Percentiles rank a stretch among this genome's conserved stretches.
These are phyloP conservation scores for Ptyas mucosa DNA, from an alignment of 2,113 vertebrate species.

Conservation along the genomic window DNA sequence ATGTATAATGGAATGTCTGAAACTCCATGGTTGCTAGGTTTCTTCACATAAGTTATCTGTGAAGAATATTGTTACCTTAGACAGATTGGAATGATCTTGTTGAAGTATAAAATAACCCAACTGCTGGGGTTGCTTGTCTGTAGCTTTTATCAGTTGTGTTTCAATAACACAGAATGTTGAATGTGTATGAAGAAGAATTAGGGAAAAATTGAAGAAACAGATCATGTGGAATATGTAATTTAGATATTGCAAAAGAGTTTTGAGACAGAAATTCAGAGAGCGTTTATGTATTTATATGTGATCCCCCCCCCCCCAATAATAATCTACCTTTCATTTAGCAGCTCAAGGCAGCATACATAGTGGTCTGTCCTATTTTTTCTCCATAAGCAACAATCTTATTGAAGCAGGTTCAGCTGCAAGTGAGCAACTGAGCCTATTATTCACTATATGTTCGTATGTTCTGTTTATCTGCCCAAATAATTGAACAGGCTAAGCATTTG, in stretches of 20 bases:
- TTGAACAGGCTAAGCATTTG: too few relatives aligned
- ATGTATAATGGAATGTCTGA: background rate
- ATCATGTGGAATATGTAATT: background rate
- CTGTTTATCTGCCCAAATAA: too few relatives aligned
- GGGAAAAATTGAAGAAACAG: background rate
- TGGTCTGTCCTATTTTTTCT: background rate
- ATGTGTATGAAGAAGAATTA: background rate
- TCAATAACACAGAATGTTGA: background rate
- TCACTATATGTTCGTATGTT: background rate
- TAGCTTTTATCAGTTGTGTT: background rate
- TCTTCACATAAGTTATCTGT: background rate
- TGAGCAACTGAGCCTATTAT: background rate
- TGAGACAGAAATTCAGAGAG: background rate
- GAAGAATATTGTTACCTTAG: background rate
- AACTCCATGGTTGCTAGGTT: background rate
- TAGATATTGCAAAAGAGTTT: background rate
- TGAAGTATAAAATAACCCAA: background rate
- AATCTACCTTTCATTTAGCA: background rate
- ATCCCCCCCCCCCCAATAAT: fast-evolving
- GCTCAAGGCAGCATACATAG: background rate
- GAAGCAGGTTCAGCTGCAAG: background rate
- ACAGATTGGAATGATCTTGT: background rate
- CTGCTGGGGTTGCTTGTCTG: background rate
- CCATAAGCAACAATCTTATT: background rate
- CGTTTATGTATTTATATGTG: background rate